Conservation (phyloP, 2,113 vertebrate genomes). For the Antigone vipio region DNA sequence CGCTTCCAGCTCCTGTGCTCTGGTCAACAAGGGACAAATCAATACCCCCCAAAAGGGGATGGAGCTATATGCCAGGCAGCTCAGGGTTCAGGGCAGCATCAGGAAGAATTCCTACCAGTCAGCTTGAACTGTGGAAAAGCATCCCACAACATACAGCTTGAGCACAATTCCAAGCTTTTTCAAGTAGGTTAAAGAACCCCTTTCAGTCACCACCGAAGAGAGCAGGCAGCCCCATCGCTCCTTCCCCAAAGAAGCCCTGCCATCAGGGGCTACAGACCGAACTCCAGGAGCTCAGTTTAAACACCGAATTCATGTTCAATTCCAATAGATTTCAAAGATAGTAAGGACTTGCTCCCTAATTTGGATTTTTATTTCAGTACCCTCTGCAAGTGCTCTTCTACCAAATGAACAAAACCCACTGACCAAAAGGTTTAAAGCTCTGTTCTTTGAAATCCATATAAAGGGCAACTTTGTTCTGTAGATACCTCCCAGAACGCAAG, state of each 20-base stretch:
- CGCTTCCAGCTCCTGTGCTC: not conserved
- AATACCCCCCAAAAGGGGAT: not conserved
- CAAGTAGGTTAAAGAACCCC: not conserved
- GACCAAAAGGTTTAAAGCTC: not conserved
- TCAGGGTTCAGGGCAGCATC: not conserved
- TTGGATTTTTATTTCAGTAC: not conserved
- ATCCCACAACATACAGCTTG: not conserved
- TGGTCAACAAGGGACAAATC: not conserved
- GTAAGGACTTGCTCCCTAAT: not conserved
- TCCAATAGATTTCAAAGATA: not conserved
- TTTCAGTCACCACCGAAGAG: not conserved
- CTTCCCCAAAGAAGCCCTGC: not conserved
- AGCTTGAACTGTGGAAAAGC: not conserved
- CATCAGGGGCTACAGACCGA: fast-evolving
- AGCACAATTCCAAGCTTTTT: not conserved
- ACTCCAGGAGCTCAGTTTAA: not conserved
- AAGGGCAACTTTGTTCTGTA: not conserved
- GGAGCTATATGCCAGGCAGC: not conserved
- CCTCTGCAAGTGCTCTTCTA: not conserved
- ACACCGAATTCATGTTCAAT: fast-evolving
- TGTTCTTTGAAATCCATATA: not conserved
- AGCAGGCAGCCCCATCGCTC: not conserved
- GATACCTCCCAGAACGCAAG: not conserved
- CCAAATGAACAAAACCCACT: not conserved
- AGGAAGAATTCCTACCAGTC: not conserved